Conservation (phyloP, 92 coral and sea anemone species). For the Desmophyllum pertusum region DNA sequence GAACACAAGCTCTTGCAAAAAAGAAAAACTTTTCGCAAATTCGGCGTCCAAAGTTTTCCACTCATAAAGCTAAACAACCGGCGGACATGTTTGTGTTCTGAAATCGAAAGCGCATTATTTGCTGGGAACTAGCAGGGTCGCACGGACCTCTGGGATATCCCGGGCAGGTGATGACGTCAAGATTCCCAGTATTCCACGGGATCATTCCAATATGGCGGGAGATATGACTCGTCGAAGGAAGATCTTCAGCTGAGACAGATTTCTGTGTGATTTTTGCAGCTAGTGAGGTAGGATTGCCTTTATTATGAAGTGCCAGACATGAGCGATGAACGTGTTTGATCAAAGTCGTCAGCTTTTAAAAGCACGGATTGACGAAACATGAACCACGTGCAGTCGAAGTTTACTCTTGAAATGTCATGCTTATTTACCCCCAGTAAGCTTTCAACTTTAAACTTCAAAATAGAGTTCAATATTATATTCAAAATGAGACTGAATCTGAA, state of each 20-base stretch:
- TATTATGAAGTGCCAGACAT: not conserved
- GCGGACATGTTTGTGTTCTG: slow-evolving; percentile 72
- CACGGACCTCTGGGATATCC: slow-evolving; percentile 49
- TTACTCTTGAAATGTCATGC: too few relatives aligned
- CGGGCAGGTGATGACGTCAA: not conserved
- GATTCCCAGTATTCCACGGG: not conserved
- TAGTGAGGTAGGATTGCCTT: not conserved
- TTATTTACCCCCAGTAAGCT: too few relatives aligned
- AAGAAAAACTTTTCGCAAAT: slow-evolving; percentile 50
- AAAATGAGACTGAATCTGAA: not conserved
- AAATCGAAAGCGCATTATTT: slow-evolving; percentile 62
- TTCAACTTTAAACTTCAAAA: too few relatives aligned
- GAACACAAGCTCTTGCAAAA: slow-evolving; percentile 50
- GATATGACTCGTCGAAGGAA: not conserved
- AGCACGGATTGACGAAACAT: not conserved
- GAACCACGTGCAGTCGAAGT: slow-evolving; percentile 3
- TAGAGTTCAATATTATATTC: not conserved
- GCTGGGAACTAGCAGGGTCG: slow-evolving; percentile 38
- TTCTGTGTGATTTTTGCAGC: not conserved
- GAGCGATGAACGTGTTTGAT: not conserved
- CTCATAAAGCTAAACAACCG: slow-evolving; percentile 53
- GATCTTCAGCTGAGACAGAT: not conserved
- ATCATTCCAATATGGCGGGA: not conserved
- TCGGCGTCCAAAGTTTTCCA: slow-evolving; percentile 63
- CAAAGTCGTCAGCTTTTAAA: not conserved